These are phyloP conservation scores for Ostrea denselamellosa DNA, from an alignment of 1,140 invertebrate genomes.

Conservation along the genomic window DNA sequence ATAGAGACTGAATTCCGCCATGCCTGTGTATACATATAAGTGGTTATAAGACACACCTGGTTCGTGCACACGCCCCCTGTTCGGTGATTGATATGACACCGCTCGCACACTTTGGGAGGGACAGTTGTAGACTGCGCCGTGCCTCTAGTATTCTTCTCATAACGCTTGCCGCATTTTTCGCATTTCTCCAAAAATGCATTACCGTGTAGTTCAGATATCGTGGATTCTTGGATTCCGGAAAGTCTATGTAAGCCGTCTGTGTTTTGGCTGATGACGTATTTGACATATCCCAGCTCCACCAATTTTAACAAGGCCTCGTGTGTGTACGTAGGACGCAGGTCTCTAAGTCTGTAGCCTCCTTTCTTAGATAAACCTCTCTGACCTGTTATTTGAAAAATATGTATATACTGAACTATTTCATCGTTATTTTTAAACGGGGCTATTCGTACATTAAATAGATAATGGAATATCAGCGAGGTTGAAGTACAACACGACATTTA, in stretches of 20 bases:
- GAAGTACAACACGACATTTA: no score
- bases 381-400: background rate
- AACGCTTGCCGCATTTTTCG: constrained; percentile 85
- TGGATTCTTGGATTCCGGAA: constrained; percentile 88
- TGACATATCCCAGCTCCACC: constrained; percentile 63
- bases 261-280: constrained; percentile 83
- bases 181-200: constrained; percentile 88
- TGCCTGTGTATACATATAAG: no score
- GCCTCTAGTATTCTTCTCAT: background rate
- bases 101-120: constrained; percentile 55
- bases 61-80: constrained; percentile 56
- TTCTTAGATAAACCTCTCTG: background rate
- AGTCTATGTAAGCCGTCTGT: constrained; percentile 94
- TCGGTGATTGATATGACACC: constrained; percentile 60
- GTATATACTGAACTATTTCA: no score
- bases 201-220: constrained; percentile 90
- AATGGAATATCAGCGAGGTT: no score
- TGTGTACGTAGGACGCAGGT: constrained; percentile 64
- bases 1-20: no score
- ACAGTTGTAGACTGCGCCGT: background rate
- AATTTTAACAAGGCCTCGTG: constrained; percentile 69
- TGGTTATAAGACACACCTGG: background rate
- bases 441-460: no score
- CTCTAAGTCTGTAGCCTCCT: background rate
- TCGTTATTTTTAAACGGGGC: no score